phyloP scores from a whole-genome alignment of 2,797 vertebrate species.

The Sebastes kiyomatsui region DNA sequence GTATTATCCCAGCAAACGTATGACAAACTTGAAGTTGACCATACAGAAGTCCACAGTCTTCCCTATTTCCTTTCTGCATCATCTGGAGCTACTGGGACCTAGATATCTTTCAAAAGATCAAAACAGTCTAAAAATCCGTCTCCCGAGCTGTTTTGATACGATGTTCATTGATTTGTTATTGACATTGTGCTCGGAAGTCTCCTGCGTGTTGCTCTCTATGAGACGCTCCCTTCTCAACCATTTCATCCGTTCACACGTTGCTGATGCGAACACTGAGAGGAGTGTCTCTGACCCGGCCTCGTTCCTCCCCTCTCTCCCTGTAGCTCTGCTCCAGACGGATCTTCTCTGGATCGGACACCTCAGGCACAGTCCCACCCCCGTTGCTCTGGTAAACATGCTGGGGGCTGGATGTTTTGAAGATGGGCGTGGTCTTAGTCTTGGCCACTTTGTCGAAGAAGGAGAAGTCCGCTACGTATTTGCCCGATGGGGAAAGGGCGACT shows the following conservation, averaged over 20 bases:
- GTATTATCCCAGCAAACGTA: background rate
- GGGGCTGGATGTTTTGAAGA: conserved; percentile 80
- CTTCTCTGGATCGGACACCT: conserved; percentile 87
- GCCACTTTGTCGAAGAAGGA: conserved; percentile 93
- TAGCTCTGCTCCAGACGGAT: conserved; percentile 90
- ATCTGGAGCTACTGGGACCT: background rate
- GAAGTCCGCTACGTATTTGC: conserved; percentile 95
- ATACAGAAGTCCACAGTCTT: background rate
- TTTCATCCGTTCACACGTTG: conserved; percentile 83
- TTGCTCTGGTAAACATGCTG: conserved; percentile 66
- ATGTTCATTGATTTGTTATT: background rate
- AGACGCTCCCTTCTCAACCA: background rate
- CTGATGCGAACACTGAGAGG: conserved; percentile 91
- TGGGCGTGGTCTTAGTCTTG: conserved; percentile 80
- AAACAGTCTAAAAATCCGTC: conserved; percentile 3
- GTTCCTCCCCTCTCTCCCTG: conserved; percentile 81
- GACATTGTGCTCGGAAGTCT: background rate
- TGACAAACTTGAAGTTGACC: background rate
- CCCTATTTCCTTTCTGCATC: background rate
- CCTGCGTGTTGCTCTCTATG: background rate
- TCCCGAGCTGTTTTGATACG: background rate
- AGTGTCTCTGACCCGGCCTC: conserved; percentile 56
- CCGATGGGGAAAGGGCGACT: conserved; percentile 91
- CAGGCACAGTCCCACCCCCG: conserved; percentile 62
- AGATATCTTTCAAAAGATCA: background rate